Percentiles rank a stretch among this genome's conserved stretches.
phyloP scores from a whole-genome alignment of 2,888 invertebrate species.

The Cyrtodaria siliqua region DNA sequence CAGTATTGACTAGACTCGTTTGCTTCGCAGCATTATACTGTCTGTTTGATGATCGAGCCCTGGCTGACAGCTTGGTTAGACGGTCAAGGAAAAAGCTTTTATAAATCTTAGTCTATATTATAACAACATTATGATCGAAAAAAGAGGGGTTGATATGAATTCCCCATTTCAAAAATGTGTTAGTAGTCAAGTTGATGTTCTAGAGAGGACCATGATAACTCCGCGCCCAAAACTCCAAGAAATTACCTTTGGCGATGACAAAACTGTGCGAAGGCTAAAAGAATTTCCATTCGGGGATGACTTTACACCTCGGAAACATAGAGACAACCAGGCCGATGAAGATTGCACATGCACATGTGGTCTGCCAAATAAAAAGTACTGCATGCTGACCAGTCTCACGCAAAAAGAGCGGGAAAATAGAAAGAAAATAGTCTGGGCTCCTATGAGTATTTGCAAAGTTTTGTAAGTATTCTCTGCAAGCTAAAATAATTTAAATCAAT shows the following conservation, averaged over 20 bases:
- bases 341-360: slow-evolving; percentile 55
- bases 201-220: slow-evolving; percentile 28
- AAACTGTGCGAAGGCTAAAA: slow-evolving; percentile 26
- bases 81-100: too few relatives aligned
- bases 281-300: slow-evolving; percentile 54
- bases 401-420: slow-evolving; percentile 26
- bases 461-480: too few relatives aligned
- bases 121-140: too few relatives aligned
- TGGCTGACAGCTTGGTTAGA: too few relatives aligned
- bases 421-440: slow-evolving; percentile 62
- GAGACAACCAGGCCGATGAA: slow-evolving; percentile 5
- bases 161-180: background rate
- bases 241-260: slow-evolving; percentile 16
- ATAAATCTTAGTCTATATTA: too few relatives aligned
- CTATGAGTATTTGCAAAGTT: slow-evolving; percentile 64
- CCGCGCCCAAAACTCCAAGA: slow-evolving; percentile 22
- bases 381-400: slow-evolving; percentile 56
- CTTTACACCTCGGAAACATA: slow-evolving; percentile 26
- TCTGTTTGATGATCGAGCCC: too few relatives aligned
- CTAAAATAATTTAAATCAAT: too few relatives aligned
- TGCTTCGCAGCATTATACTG: too few relatives aligned
- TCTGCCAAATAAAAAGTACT: slow-evolving; percentile 64
- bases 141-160: background rate
- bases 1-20: too few relatives aligned
- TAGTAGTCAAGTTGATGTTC: slow-evolving; percentile 24